phyloP scores from a whole-genome alignment of 2,797 vertebrate species.

The Mus spretus region DNA sequence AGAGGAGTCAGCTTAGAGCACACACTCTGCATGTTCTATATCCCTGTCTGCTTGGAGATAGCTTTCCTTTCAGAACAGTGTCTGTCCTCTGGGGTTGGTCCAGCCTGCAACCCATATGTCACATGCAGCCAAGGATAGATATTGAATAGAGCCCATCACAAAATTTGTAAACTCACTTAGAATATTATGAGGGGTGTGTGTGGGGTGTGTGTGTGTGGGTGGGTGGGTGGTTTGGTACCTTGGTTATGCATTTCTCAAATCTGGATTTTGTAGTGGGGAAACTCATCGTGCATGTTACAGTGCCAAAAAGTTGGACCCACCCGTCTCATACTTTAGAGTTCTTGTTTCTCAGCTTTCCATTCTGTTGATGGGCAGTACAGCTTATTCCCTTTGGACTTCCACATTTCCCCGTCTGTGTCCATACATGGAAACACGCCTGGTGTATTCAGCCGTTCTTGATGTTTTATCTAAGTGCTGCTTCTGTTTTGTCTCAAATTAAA shows the following conservation, averaged over 20 bases:
- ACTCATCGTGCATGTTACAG: background rate
- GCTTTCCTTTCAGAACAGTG: background rate
- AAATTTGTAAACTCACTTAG: background rate
- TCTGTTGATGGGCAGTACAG: background rate
- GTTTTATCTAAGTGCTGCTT: background rate
- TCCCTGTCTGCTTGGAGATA: background rate
- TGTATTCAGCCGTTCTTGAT: background rate
- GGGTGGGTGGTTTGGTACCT: background rate
- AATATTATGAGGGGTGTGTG: background rate
- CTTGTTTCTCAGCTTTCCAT: background rate
- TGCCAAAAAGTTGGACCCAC: too few relatives aligned
- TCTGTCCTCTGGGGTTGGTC: background rate
- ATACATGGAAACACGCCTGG: background rate
- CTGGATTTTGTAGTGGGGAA: background rate
- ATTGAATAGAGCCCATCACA: background rate
- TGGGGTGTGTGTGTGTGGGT: background rate
- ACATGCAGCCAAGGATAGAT: background rate
- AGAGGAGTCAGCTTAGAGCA: background rate
- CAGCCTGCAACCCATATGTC: background rate
- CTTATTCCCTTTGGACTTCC: background rate
- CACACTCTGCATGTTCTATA: background rate
- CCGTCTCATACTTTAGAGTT: background rate
- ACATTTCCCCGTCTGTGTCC: background rate
- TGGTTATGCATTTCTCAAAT: background rate
- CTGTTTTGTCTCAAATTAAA: constrained; percentile 13